Base-by-base conservation (phyloP, 1,140 invertebrate species). In the Pomacea maculata region DNA sequence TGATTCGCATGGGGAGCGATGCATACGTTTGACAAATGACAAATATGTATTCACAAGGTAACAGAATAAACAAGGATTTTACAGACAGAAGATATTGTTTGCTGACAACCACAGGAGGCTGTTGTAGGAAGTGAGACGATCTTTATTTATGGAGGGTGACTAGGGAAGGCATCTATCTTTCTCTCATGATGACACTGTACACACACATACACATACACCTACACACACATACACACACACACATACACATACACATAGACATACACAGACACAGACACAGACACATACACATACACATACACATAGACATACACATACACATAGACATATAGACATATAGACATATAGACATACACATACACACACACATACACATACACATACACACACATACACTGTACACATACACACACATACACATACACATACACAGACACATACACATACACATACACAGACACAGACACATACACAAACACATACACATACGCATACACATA, bases 361-460 rank as follows among this genome's bases (percentile, higher is more conserved):
- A 11, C 73, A 8, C 45, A 52, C 68, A 25, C 68, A 25, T 34
- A 71, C 68, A 71, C 68, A 71, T 0, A 71, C 3, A 19, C 68
- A 14, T 1, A 14, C n/a, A 21, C 1, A 25, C 25, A 25, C 25
- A 25, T 25, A 25, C 25, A 25, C n/a, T n/a, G n/a, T n/a, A n/a
- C 25, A 25, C 3, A 71, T 4, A 71, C 68, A 11, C 0, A 11
- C 25, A 71, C 25, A 21, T 34, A 71, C 68, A 21, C 68, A 71
- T 1, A 11, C 3, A n/a, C 11, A 71, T 4, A 14, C 3, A 71
- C 68, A 71, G 3, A 14, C 68, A 71, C 68, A 19, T 4, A 71
- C 73, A 7, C 73, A 55, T 52, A 74, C 73, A 55, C 73, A 74
- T 17, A 74, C 54, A 55, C 54, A 74, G 52, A 54, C 72, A 54